Evolutionary conservation across 2,888 invertebrate species (phyloP), one percentile per base, ranked within the genome.

Genomic region (Pammene fasciana): DNA sequence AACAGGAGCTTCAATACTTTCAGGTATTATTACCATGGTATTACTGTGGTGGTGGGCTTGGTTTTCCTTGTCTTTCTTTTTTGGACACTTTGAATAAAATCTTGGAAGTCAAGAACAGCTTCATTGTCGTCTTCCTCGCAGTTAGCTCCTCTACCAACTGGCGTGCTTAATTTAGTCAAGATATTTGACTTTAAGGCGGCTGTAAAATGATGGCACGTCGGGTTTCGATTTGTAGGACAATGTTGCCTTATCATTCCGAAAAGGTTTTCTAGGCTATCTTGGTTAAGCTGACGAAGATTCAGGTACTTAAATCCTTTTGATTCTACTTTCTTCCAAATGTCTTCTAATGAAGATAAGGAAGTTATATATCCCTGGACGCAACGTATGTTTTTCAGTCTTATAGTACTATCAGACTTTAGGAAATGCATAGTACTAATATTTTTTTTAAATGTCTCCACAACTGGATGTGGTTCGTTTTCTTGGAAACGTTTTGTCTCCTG

Each of bases 261-360:
- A 16, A 74, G 46, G 46, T 73, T 74, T 66, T 75, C 74, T 11
- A 74, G 36, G 4, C 67, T 14, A 50, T 74, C 73, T 57, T 74
- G 73, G 41, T 75, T 75, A 0, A 75, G 34, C 18, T 75, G 72
- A 0, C 73, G 60, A 9, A 73, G 52, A 59, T 73, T 74, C n/a
- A 74, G 56, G 60, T 72, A 73, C 56, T 70, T 73, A 13, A 67
- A 72, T 26, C 62, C 65, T 65, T 55, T 46, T 16, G 43, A 14
- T 34, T 75, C 70, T 41, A 67, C 67, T 70, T 74, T 68, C 62
- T 67, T 71, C 76, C 72, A 76, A 72, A 76, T 78, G 59, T 73
- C 70, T 61, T 71, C 57, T 41, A 74, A 65, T 14, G 74, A 70
- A 14, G 38, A 54, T 56, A 75, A 16, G 0, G 74, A 55, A 26